Base-by-base conservation (phyloP, 2,888 invertebrate genomes). In the Tenthredo mesomela region DNA sequence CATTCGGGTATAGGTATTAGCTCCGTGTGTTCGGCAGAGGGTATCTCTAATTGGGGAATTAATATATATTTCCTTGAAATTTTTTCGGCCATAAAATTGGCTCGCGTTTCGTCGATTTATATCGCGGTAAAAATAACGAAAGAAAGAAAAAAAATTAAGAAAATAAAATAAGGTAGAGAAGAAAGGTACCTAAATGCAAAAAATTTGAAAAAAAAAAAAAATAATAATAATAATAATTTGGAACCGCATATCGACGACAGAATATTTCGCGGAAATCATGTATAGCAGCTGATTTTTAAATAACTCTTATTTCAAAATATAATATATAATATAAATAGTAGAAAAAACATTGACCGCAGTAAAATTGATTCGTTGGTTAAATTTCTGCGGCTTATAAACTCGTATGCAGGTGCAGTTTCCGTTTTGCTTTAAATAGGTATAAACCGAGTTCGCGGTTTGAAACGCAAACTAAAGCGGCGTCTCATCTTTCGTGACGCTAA, bases 31-130 rank as follows among this genome's bases (percentile, higher is more conserved):
- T 43, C 37, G 10, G 3, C 43, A 43, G n/a, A 25, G 21, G 77
- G 77, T 43, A 50, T 33, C 54, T 33, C 12, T 80, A 80, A 80
- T 80, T 88, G 88, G 85, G 86, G 89, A 91, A 90, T 91, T 91
- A 90, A 90, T 91, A 90, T 90, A 90, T 89, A 90, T 88, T 88
- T 88, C 88, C 87, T 89, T 88, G 88, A 89, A 90, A 90, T 87
- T 91, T 92, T 92, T 93, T 89, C 89, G 29, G 50, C 33, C 50
- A 18, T 21, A 25, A 80, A 61, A 80, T 80, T 80, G 58, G 18
- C 33, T 33, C 18, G 75, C 10, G 3, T 33, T 29, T 18, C 61
- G 15, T 67, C 33, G 29, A 33, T 33, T 25, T 61, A 58, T 58
- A 58, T 58, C 58, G 58, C n/a, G 10, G 12, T n/a, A 73, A 40